A percentile compares a stretch with the other conserved stretches of the same genome.
phyloP scores from a whole-genome alignment of 1,140 invertebrate genomes.

The Mizuhopecten yessoensis region DNA sequence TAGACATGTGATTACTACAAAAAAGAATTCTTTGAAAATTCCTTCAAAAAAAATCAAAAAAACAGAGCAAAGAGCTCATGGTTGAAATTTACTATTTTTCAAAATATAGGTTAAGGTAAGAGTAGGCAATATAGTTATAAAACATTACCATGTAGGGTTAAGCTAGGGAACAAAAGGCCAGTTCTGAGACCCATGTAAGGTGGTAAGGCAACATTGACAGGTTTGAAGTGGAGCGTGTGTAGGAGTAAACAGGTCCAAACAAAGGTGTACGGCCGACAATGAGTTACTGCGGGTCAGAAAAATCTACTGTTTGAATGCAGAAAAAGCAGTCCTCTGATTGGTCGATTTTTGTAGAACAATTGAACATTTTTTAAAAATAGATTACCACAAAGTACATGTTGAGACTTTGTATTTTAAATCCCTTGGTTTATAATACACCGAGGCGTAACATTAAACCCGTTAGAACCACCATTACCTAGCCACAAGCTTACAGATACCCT shows the following conservation, averaged over 20 bases:
- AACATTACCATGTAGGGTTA: neutral
- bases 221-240: neutral
- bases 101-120: conserved; percentile 8
- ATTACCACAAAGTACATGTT: conserved; percentile 2
- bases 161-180: neutral
- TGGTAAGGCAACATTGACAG: neutral
- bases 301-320: neutral
- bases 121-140: neutral
- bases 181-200: neutral
- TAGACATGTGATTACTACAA: no score
- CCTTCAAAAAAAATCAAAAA: neutral
- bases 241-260: neutral
- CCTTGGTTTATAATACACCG: neutral
- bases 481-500: neutral
- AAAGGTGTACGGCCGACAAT: neutral
- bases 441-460: neutral
- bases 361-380: neutral
- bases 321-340: neutral
- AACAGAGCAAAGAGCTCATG: neutral
- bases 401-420: neutral
- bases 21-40: no score
- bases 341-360: neutral
- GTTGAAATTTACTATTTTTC: neutral
- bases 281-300: neutral
- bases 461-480: neutral